Percentiles rank a stretch among this genome's conserved stretches.
Evolutionary conservation across 2,797 vertebrate genomes (phyloP).

Genomic region (Aquila chrysaetos): DNA sequence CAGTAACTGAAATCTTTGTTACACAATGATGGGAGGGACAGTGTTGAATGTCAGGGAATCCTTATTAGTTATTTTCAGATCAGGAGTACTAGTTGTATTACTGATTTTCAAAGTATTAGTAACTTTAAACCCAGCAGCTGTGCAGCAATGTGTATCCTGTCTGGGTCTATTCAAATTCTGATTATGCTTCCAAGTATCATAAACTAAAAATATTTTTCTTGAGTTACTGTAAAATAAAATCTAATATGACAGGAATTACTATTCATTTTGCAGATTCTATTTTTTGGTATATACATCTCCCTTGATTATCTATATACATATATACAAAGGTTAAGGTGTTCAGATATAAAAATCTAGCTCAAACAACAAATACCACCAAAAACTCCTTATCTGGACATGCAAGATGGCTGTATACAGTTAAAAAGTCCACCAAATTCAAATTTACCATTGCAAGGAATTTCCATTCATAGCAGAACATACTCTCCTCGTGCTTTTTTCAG

Average conservation of each 20-base stretch:
- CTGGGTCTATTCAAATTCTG: neutral
- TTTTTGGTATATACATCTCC: neutral
- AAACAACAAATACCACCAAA: neutral
- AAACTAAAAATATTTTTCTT: neutral
- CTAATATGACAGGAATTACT: neutral
- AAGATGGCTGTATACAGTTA: neutral
- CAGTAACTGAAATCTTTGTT: neutral
- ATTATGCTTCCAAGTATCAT: neutral
- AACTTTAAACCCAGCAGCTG: neutral
- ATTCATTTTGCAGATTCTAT: neutral
- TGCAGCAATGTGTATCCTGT: neutral
- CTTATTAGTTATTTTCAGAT: neutral
- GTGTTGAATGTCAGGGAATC: neutral
- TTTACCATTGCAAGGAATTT: neutral
- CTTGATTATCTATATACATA: neutral
- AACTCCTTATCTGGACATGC: neutral
- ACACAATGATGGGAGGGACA: rapidly evolving
- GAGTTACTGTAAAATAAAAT: neutral
- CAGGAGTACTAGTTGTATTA: neutral
- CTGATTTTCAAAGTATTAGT: neutral
- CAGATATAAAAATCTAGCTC: neutral
- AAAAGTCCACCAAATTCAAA: neutral
- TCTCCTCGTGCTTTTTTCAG: neutral
- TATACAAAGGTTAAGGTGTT: neutral
- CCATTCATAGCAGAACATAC: neutral